Percentiles rank a stretch among this genome's conserved stretches.
phyloP scores from a whole-genome alignment of 2,113 vertebrate genomes.

The Garra rufa region DNA sequence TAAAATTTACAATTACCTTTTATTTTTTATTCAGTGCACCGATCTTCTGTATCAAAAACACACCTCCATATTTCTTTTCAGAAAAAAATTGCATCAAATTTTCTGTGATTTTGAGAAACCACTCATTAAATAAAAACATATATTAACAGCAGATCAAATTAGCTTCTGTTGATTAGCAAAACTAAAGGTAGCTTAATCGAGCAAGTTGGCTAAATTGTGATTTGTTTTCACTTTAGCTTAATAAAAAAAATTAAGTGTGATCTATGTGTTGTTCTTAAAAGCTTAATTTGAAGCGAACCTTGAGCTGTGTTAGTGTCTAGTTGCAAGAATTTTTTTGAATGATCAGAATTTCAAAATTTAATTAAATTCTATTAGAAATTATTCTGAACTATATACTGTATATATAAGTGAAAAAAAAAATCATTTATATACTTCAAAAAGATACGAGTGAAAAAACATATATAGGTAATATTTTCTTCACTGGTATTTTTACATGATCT shows the following conservation, averaged over 20 bases:
- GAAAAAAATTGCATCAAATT: background rate
- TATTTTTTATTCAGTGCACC: too few species aligned
- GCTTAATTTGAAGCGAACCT: background rate
- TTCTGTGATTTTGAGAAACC: background rate
- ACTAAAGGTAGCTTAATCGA: background rate
- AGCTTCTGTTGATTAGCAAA: background rate
- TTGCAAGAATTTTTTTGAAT: background rate
- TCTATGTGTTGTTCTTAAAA: background rate
- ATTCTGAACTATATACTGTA: background rate
- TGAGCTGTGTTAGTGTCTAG: background rate
- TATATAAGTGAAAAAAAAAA: background rate
- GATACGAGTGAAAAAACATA: background rate
- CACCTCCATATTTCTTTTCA: background rate
- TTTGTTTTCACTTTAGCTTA: too few species aligned
- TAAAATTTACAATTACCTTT: too few species aligned
- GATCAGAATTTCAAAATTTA: background rate
- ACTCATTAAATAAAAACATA: background rate
- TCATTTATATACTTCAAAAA: background rate
- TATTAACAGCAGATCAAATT: background rate
- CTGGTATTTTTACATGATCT: constrained; percentile 50
- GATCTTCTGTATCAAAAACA: background rate
- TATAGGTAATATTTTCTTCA: background rate
- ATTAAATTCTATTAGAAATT: background rate
- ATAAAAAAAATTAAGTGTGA: background rate
- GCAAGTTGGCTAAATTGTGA: too few species aligned